Evolutionary conservation across 2,113 vertebrate genomes (phyloP).

Genomic region (Atlantisia rogersi): DNA sequence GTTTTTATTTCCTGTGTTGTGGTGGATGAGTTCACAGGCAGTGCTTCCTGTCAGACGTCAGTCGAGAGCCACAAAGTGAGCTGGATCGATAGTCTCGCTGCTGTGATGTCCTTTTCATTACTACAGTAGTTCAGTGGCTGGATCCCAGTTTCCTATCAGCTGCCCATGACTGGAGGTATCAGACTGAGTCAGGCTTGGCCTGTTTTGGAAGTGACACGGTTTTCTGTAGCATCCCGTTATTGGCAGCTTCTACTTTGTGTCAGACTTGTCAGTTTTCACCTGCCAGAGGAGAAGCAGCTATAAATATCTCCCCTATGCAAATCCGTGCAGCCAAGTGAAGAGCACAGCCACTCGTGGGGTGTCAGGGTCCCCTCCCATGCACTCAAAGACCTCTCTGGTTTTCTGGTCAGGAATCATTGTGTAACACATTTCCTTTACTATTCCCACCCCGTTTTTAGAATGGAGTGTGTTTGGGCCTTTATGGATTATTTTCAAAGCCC

Average conservation of each 20-base stretch:
- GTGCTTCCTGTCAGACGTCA: neutral
- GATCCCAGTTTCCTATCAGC: fast-evolving
- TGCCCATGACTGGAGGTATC: neutral
- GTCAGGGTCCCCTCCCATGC: neutral
- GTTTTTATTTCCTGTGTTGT: neutral
- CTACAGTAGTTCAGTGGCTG: fast-evolving
- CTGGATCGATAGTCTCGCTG: neutral
- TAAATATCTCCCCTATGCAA: neutral
- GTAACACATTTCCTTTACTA: neutral
- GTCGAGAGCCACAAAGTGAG: neutral
- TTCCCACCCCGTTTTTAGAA: neutral
- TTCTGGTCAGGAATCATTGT: neutral
- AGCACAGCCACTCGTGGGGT: fast-evolving
- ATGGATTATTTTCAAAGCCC: neutral
- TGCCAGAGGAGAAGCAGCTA: neutral
- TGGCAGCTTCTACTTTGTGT: neutral
- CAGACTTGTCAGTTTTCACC: neutral
- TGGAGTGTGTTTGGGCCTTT: too few species aligned
- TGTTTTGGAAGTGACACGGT: neutral
- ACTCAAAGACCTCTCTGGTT: neutral
- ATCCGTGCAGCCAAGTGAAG: neutral
- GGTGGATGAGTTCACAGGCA: neutral
- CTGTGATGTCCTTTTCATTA: neutral
- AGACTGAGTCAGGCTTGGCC: neutral
- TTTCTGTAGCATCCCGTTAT: neutral